These are phyloP conservation scores for Pyrrhia umbra DNA, from an alignment of 2,888 invertebrate species.

Conservation along the genomic window DNA sequence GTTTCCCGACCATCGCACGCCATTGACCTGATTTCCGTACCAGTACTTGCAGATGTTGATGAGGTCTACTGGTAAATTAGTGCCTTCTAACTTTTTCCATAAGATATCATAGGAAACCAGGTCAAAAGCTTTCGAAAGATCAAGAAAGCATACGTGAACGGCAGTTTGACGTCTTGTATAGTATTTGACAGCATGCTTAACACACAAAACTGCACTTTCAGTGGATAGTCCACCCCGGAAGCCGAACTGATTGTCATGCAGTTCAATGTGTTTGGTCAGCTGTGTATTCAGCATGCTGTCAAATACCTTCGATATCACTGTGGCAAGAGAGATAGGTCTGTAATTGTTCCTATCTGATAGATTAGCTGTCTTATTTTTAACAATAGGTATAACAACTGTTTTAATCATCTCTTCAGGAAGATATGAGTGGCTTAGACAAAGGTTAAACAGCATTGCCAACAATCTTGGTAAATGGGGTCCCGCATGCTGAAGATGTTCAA, in stretches of 20 bases:
- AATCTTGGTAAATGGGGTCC: not conserved
- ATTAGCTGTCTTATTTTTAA: constrained; percentile 2
- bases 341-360: not conserved
- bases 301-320: not conserved
- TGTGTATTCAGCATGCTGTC: not conserved
- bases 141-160: too few relatives aligned
- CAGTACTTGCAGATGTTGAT: not conserved
- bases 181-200: too few relatives aligned
- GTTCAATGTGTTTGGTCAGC: not conserved
- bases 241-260: not conserved
- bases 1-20: not conserved
- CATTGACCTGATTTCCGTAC: not conserved
- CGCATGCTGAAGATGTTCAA: too few relatives aligned
- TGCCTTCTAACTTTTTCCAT: too few relatives aligned
- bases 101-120: too few relatives aligned
- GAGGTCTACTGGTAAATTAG: too few relatives aligned
- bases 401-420: constrained; percentile 6
- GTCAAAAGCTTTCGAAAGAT: too few relatives aligned
- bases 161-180: too few relatives aligned
- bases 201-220: not conserved
- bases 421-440: constrained; percentile 2
- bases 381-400: not conserved
- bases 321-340: not conserved
- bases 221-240: not conserved
- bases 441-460: constrained; percentile 2